phyloP scores from a whole-genome alignment of 2,113 vertebrate genomes.

The Sapajus apella region DNA sequence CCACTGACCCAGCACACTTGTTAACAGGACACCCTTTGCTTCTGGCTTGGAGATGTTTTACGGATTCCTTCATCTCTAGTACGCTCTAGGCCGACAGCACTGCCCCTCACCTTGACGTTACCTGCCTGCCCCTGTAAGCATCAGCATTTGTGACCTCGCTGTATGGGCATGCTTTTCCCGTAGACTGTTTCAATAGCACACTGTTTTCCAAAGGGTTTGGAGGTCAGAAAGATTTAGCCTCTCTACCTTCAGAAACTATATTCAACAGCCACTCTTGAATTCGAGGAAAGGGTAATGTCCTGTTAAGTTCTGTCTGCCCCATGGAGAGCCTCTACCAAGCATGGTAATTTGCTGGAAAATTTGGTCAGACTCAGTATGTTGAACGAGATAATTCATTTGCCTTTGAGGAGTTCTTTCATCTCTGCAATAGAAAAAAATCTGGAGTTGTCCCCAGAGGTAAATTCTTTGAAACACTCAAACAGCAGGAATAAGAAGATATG shows the following conservation, averaged over 20 bases:
- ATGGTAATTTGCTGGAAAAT: constrained; percentile 35
- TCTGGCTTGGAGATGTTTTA: not conserved
- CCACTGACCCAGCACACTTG: not conserved
- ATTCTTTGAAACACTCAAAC: constrained; percentile 31
- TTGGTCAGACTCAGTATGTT: constrained; percentile 4
- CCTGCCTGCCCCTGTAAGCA: not conserved
- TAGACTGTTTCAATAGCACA: not conserved
- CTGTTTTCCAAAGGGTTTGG: constrained; percentile 37
- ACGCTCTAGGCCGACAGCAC: not conserved
- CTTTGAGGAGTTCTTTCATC: constrained; percentile 30
- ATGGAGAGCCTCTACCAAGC: not conserved
- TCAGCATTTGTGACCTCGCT: not conserved
- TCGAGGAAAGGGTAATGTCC: not conserved
- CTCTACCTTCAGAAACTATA: constrained; percentile 26
- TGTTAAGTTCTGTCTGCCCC: constrained; percentile 5
- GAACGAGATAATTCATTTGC: constrained; percentile 40
- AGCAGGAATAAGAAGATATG: not conserved
- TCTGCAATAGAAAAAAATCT: not conserved
- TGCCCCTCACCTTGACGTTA: not conserved
- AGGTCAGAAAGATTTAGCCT: constrained; percentile 46
- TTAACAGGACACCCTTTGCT: not conserved
- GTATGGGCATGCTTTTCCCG: not conserved
- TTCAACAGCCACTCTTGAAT: not conserved
- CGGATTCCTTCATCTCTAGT: not conserved
- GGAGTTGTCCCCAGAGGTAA: not conserved